Evolutionary conservation across 2,797 vertebrate species (phyloP).

Genomic region (Danionella dracula): DNA sequence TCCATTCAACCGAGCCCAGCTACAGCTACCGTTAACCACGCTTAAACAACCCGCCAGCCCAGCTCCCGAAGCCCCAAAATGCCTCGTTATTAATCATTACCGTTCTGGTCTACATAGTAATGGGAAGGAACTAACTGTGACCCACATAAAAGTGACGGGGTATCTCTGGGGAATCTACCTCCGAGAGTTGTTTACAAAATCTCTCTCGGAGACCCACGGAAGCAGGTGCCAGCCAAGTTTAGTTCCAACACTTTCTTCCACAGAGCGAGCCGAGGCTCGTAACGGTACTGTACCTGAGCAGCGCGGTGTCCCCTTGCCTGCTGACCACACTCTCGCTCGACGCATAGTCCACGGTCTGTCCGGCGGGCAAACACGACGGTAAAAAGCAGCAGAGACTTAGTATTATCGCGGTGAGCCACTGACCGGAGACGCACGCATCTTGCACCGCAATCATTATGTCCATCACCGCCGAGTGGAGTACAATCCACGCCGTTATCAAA

Average conservation of each 20-base stretch:
- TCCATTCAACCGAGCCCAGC: slow-evolving; percentile 8
- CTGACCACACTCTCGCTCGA: slow-evolving; percentile 91
- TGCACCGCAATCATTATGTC: slow-evolving; percentile 92
- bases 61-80: not conserved
- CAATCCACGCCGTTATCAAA: slow-evolving; percentile 55
- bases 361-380: slow-evolving; percentile 87
- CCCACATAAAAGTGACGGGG: slow-evolving; percentile 33
- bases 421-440: slow-evolving; percentile 91
- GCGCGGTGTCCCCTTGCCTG: slow-evolving; percentile 93
- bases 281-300: slow-evolving; percentile 98
- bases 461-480: slow-evolving; percentile 74
- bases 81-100: not conserved
- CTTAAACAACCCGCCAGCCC: not conserved
- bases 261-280: too few species aligned
- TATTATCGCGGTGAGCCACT: slow-evolving; percentile 87
- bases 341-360: slow-evolving; percentile 89
- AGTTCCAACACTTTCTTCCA: slow-evolving; percentile 38
- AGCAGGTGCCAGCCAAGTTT: slow-evolving; percentile 20
- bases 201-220: not conserved
- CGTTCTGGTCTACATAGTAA: not conserved
- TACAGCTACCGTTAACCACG: not conserved
- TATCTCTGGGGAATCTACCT: not conserved
- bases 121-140: slow-evolving; percentile 2
- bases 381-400: slow-evolving; percentile 92
- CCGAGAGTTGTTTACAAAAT: slow-evolving; percentile 24